phyloP scores from a whole-genome alignment of 1,140 invertebrate genomes.

The Batillaria attramentaria region DNA sequence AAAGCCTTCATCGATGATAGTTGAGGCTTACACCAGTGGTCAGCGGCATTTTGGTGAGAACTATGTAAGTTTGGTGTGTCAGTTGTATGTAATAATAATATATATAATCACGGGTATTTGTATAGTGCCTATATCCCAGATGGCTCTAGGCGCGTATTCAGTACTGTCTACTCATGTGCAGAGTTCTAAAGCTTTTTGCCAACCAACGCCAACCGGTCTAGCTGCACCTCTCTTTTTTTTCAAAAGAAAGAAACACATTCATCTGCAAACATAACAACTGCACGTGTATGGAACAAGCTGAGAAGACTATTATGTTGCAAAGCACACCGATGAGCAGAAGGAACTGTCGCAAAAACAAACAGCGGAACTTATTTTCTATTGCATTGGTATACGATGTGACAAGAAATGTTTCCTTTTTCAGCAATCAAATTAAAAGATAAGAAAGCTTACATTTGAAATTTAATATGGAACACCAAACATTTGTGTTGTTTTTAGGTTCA shows the following conservation, averaged over 20 bases:
- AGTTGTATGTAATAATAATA: neutral
- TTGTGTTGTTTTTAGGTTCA: slow-evolving; percentile 7
- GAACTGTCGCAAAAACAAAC: neutral
- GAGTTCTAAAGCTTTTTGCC: neutral
- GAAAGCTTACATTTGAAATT: neutral
- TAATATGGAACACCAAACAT: no score
- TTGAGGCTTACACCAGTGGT: slow-evolving; percentile 88
- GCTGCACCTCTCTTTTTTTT: no score
- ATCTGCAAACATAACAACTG: no score
- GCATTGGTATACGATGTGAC: neutral
- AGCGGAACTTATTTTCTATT: neutral
- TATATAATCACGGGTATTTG: neutral
- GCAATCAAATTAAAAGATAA: neutral
- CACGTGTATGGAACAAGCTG: no score
- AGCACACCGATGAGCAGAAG: neutral
- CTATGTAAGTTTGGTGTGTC: slow-evolving; percentile 77
- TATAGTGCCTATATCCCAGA: neutral
- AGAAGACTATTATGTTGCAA: neutral
- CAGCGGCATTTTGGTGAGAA: slow-evolving; percentile 98
- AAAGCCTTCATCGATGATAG: slow-evolving; percentile 81
- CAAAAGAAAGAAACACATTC: no score
- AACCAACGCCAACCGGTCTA: no score
- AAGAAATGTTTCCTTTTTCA: neutral
- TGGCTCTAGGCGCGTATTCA: neutral
- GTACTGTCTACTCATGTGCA: neutral